phyloP scores from a whole-genome alignment of 2,797 vertebrate genomes.

The Pseudochirops corinnae region DNA sequence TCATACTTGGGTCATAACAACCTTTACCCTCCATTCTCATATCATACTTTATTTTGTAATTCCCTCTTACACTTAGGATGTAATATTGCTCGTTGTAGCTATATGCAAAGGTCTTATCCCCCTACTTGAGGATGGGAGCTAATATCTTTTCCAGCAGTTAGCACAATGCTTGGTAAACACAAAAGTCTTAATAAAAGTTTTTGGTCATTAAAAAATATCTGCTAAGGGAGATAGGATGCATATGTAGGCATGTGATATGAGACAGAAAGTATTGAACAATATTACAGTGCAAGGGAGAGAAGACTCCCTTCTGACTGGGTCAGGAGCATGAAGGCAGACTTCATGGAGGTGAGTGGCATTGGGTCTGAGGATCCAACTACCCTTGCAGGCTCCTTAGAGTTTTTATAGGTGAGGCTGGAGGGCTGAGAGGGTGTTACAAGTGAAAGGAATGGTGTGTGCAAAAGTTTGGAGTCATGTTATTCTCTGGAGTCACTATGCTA shows the following conservation, averaged over 20 bases:
- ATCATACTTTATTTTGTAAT: background rate
- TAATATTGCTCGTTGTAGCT: background rate
- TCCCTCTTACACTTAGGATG: background rate
- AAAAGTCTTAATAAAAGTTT: background rate
- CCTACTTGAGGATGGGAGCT: background rate
- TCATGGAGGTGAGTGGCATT: background rate
- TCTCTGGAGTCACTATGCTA: background rate
- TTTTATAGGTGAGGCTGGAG: background rate
- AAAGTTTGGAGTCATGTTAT: background rate
- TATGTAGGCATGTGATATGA: background rate
- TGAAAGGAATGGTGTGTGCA: background rate
- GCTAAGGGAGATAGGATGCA: background rate
- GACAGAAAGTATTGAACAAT: background rate
- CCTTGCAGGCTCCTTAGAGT: background rate
- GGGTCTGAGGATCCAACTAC: background rate
- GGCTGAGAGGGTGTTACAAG: background rate
- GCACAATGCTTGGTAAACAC: background rate
- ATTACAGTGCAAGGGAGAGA: background rate
- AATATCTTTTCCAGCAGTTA: background rate
- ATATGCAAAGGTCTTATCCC: background rate
- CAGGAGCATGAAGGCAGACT: background rate
- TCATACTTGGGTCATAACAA: background rate
- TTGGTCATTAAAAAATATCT: background rate
- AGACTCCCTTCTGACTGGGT: background rate
- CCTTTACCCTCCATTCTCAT: background rate